A percentile compares a stretch with the other conserved stretches of the same genome.
These are phyloP conservation scores for Rhabditoides inermis DNA, from an alignment of 2,888 invertebrate genomes.

Conservation along the genomic window DNA sequence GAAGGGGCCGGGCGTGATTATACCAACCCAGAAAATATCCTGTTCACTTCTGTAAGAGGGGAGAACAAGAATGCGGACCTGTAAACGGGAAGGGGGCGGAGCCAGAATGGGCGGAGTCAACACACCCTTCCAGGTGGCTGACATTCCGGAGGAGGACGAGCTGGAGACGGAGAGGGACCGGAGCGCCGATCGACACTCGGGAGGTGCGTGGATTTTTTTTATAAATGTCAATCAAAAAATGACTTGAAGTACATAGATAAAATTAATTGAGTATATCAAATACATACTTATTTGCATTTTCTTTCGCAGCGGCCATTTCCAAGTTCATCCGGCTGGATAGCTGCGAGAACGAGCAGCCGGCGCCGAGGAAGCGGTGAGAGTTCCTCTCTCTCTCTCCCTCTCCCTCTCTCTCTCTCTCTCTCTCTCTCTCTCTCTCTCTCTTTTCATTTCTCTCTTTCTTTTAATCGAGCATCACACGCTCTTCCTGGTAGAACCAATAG, in stretches of 20 bases:
- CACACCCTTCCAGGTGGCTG: conserved; percentile 9
- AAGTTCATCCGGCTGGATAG: conserved; percentile 39
- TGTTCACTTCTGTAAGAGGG: neutral
- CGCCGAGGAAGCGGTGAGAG: neutral
- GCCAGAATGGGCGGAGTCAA: neutral
- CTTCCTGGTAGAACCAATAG: too few species aligned
- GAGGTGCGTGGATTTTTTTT: too few species aligned
- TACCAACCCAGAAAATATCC: too few species aligned
- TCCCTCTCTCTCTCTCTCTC: too few species aligned
- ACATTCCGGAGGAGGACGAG: conserved; percentile 32
- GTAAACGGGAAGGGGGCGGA: neutral
- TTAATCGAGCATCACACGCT: too few species aligned
- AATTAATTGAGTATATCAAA: neutral
- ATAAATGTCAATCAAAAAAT: too few species aligned
- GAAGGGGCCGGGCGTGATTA: too few species aligned
- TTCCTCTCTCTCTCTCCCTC: too few species aligned
- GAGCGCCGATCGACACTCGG: too few species aligned
- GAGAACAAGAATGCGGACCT: neutral
- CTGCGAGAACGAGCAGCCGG: conserved; percentile 2
- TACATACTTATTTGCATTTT: neutral
- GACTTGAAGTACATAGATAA: too few species aligned
- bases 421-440: too few species aligned
- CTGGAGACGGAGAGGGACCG: conserved; percentile 1
- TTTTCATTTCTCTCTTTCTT: too few species aligned
- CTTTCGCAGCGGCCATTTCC: conserved; percentile 15